Evolutionary conservation across 2,797 vertebrate genomes (phyloP).

Genomic region (Falco berigora): DNA sequence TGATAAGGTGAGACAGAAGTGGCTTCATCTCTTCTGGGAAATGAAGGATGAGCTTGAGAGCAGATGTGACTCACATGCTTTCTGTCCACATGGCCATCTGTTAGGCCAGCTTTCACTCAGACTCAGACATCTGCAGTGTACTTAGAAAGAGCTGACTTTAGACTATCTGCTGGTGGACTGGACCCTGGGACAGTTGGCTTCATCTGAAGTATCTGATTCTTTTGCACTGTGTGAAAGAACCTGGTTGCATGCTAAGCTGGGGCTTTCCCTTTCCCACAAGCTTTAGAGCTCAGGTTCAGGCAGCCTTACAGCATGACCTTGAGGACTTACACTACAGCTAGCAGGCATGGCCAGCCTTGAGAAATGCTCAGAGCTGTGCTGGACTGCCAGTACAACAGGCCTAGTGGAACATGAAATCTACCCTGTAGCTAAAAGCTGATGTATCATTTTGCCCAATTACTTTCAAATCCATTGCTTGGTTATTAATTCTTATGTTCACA

Average conservation of each 20-base stretch:
- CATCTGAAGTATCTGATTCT: background rate
- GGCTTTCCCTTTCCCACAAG: background rate
- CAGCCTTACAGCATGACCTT: background rate
- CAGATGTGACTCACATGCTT: background rate
- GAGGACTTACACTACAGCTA: background rate
- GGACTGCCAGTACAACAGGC: background rate
- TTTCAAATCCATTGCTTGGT: background rate
- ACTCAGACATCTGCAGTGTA: background rate
- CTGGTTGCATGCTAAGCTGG: background rate
- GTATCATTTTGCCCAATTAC: background rate
- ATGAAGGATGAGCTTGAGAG: background rate
- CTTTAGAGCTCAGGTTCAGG: background rate
- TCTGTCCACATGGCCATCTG: background rate
- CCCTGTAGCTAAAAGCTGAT: background rate
- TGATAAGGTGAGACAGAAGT: background rate
- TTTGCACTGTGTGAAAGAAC: background rate
- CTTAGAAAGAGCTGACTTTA: background rate
- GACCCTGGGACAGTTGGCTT: background rate
- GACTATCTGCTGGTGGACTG: background rate
- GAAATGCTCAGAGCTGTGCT: background rate
- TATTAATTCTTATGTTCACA: background rate
- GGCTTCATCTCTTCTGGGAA: background rate
- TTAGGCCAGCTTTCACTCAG: background rate
- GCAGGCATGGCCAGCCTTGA: background rate
- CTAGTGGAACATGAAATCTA: fast-evolving